Evolutionary conservation across 1,140 invertebrate species (phyloP).

Genomic region (Geopemphigus sp.): DNA sequence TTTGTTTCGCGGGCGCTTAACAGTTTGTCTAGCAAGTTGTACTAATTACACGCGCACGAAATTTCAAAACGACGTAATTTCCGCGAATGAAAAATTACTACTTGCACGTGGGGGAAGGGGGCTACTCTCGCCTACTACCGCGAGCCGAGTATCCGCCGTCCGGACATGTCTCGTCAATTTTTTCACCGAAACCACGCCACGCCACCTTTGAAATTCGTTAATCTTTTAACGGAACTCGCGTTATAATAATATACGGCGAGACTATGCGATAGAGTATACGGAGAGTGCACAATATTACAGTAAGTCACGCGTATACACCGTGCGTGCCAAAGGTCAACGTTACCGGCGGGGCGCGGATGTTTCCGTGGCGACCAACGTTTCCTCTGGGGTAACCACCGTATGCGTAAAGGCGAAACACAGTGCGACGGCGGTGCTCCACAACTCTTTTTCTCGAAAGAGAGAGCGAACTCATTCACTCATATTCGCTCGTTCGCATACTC

Average conservation of each 20-base stretch:
- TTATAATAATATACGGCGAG: not conserved
- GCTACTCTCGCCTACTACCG: too few species aligned
- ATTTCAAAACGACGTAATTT: too few species aligned
- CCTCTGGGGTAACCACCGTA: not conserved
- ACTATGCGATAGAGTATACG: constrained; percentile 5
- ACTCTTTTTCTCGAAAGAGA: not conserved
- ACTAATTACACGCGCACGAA: too few species aligned
- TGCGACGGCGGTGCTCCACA: not conserved
- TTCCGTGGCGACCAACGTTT: constrained; percentile 33
- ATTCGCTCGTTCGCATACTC: not conserved
- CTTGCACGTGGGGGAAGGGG: too few species aligned
- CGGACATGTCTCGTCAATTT: too few species aligned
- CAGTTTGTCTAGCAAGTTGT: too few species aligned
- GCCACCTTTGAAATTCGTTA: not conserved
- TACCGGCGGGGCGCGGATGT: constrained; percentile 26
- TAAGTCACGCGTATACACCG: not conserved
- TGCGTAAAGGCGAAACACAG: not conserved
- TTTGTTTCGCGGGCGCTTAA: too few species aligned
- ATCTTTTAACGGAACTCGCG: not conserved
- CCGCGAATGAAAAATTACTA: too few species aligned
- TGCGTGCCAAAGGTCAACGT: constrained; percentile 39
- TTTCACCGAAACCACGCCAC: not conserved
- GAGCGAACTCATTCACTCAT: too few species aligned
- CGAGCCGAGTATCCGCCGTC: too few species aligned
- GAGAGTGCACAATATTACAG: not conserved